These are phyloP conservation scores for Trididemnum clinides DNA, from an alignment of 23 tunicate genomes.

Conservation along the genomic window DNA sequence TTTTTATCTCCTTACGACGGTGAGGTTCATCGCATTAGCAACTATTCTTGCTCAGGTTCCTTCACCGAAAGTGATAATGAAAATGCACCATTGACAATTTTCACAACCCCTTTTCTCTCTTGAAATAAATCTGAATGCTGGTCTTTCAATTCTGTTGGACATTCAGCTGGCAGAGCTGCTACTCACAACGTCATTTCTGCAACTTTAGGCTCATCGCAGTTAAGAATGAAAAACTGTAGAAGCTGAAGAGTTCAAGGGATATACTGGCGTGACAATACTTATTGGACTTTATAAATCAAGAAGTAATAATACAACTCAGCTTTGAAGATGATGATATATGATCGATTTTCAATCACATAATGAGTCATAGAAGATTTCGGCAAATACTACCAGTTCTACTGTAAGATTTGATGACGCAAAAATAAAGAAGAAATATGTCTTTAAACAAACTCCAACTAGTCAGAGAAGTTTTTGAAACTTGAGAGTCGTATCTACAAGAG, in stretches of 20 bases:
- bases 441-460: slow-evolving; percentile 4
- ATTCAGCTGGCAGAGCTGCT: slow-evolving; percentile 8
- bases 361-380: slow-evolving; percentile 6
- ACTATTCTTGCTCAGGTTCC: slow-evolving; percentile 8
- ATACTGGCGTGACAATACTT: slow-evolving; percentile 5
- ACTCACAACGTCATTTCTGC: not conserved
- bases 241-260: slow-evolving; percentile 20
- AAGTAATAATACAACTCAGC: not conserved
- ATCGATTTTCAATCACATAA: not conserved
- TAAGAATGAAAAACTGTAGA: not conserved
- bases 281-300: slow-evolving; percentile 13
- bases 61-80: not conserved
- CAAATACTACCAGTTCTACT: not conserved
- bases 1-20: slow-evolving; percentile 10
- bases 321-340: not conserved
- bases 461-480: too few relatives aligned
- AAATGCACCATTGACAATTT: not conserved
- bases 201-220: not conserved
- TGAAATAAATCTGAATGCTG: slow-evolving; percentile 12
- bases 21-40: slow-evolving; percentile 5
- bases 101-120: not conserved
- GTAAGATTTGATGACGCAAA: slow-evolving; percentile 17
- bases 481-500: not conserved
- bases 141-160: slow-evolving; percentile 8
- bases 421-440: slow-evolving; percentile 2